Percentiles rank a stretch among this genome's conserved stretches.
phyloP scores from a whole-genome alignment of 2,888 invertebrate species.

The Cephus runcator region DNA sequence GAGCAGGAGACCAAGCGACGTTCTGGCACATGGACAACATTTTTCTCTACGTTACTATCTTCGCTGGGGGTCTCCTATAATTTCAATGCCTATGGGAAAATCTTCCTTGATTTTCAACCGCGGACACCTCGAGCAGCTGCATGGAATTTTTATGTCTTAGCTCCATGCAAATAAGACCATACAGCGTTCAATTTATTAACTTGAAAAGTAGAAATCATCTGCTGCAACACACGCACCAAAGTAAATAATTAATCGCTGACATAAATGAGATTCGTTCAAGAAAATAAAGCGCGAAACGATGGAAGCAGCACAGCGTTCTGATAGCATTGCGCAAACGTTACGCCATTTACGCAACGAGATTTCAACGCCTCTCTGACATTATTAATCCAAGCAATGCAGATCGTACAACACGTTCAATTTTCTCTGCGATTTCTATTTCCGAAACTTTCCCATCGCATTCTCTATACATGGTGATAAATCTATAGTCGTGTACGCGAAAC shows the following conservation, averaged over 20 bases:
- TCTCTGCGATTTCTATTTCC: not conserved
- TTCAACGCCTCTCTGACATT: not conserved
- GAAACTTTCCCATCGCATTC: not conserved
- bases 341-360: not conserved
- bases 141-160: slow-evolving; percentile 43
- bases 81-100: slow-evolving; percentile 52
- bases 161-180: slow-evolving; percentile 58
- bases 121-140: slow-evolving; percentile 36
- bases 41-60: slow-evolving; percentile 31
- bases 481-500: not conserved
- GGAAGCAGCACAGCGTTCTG: not conserved
- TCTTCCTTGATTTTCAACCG: slow-evolving; percentile 39
- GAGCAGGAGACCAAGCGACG: not conserved
- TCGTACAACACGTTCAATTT: not conserved
- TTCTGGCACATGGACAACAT: slow-evolving; percentile 19
- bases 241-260: not conserved
- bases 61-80: slow-evolving; percentile 54
- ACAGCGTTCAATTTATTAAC: slow-evolving; percentile 48
- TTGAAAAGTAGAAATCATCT: slow-evolving; percentile 37
- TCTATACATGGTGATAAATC: not conserved
- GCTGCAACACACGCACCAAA: not conserved
- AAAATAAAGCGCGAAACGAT: not conserved
- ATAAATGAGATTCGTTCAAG: not conserved
- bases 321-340: not conserved
- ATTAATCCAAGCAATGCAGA: not conserved